Conservation (phyloP, 2,113 vertebrate species). For the Podiceps cristatus region DNA sequence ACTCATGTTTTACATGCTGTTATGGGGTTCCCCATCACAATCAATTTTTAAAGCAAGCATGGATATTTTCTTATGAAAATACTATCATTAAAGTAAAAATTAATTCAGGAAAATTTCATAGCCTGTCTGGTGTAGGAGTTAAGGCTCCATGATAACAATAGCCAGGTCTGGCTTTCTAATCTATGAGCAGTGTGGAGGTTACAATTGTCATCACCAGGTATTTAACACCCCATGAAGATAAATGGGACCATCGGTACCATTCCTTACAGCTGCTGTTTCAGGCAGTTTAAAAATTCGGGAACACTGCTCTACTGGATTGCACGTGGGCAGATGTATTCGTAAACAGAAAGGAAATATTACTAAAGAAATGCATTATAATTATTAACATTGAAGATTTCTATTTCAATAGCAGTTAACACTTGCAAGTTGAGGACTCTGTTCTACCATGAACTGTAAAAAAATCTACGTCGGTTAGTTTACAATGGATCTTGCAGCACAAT, state of each 20-base stretch:
- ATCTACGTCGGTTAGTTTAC: not conserved
- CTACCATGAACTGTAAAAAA: not conserved
- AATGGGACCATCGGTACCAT: not conserved
- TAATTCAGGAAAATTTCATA: not conserved
- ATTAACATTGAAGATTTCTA: not conserved
- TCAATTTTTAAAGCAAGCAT: not conserved
- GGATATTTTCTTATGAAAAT: not conserved
- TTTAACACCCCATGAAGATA: not conserved
- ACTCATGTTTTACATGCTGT: not conserved
- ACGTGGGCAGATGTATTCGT: not conserved
- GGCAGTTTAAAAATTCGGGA: conserved; percentile 13
- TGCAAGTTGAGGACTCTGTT: not conserved
- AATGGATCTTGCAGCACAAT: not conserved
- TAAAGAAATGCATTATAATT: not conserved
- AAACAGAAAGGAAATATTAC: not conserved
- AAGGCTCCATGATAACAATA: not conserved
- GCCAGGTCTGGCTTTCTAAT: not conserved
- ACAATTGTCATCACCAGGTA: not conserved
- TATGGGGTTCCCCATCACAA: not conserved
- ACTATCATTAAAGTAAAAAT: not conserved
- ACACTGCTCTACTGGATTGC: not conserved
- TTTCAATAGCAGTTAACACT: not conserved
- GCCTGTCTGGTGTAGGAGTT: not conserved
- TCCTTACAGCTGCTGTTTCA: not conserved
- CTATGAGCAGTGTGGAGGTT: not conserved